Evolutionary conservation across 2,888 invertebrate species (phyloP).

Genomic region (Unio delphinus): DNA sequence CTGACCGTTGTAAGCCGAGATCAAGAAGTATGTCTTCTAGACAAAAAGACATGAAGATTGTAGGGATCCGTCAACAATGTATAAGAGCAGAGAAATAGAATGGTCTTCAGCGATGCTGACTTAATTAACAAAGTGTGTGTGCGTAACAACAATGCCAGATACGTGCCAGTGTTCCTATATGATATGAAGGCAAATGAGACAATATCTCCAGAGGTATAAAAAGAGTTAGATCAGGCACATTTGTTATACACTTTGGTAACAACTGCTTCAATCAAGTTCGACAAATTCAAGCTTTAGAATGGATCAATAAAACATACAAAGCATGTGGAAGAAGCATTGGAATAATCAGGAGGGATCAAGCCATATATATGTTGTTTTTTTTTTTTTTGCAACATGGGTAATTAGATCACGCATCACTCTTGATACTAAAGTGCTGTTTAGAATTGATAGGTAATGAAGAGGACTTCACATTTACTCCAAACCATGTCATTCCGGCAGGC

Average conservation of each 20-base stretch:
- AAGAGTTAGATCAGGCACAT: conserved; percentile 20
- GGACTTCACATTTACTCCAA: conserved; percentile 5
- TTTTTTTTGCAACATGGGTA: conserved; percentile 14
- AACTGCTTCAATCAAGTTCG: conserved; percentile 23
- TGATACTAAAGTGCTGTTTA: background rate
- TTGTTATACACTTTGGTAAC: conserved; percentile 20
- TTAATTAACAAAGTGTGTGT: conserved; percentile 20
- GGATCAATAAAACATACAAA: conserved; percentile 23
- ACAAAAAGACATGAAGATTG: background rate
- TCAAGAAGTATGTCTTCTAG: conserved; percentile 11
- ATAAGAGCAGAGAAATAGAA: conserved; percentile 18
- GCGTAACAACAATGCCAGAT: conserved; percentile 26
- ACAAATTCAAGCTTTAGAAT: conserved; percentile 23
- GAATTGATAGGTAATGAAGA: conserved; percentile 7
- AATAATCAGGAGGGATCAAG: conserved; percentile 19
- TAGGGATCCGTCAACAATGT: conserved; percentile 12
- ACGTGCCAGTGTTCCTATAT: conserved; percentile 28
- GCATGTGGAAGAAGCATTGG: conserved; percentile 18
- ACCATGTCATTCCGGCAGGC: background rate
- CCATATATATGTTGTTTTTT: conserved; percentile 6
- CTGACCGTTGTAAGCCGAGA: background rate
- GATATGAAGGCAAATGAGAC: conserved; percentile 17
- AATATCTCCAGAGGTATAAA: conserved; percentile 15
- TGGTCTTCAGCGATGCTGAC: conserved; percentile 25
- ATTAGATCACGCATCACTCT: conserved; percentile 13